Evolutionary conservation across 2,888 invertebrate genomes (phyloP).

Genomic region (Crematogaster levior): DNA sequence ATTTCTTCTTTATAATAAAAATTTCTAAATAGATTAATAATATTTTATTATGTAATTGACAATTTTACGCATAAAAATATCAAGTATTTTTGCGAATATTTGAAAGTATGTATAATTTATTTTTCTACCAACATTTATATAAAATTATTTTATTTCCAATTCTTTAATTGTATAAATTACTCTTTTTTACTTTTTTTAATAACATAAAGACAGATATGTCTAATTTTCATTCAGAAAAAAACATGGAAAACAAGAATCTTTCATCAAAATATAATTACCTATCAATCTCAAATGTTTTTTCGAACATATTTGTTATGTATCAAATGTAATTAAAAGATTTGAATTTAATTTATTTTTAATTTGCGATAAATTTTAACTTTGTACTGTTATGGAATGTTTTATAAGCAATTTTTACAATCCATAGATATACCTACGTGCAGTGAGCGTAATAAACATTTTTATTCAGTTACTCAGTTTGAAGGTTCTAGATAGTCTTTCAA

Average conservation of each 20-base stretch:
- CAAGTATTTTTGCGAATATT: neutral
- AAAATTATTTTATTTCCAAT: neutral
- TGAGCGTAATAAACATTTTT: neutral
- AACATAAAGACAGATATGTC: neutral
- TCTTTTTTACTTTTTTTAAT: neutral
- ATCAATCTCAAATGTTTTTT: neutral
- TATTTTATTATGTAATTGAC: slow-evolving; percentile 15
- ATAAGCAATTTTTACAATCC: neutral
- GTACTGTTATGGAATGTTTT: neutral
- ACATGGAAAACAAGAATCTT: neutral
- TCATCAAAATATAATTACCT: neutral
- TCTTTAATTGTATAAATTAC: neutral
- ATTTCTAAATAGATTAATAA: slow-evolving; percentile 16
- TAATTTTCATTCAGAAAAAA: neutral
- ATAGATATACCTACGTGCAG: too few relatives aligned
- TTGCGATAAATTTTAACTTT: neutral
- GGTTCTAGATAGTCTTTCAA: slow-evolving; percentile 14
- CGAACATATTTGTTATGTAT: neutral
- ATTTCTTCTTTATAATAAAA: slow-evolving; percentile 19
- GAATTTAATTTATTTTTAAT: neutral
- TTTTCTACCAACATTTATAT: neutral
- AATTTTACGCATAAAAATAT: neutral
- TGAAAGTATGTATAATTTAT: neutral
- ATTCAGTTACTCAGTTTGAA: slow-evolving; percentile 8
- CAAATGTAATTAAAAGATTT: neutral